Base-by-base conservation (phyloP, 2,113 vertebrate species). In the Todiramphus chloris region DNA sequence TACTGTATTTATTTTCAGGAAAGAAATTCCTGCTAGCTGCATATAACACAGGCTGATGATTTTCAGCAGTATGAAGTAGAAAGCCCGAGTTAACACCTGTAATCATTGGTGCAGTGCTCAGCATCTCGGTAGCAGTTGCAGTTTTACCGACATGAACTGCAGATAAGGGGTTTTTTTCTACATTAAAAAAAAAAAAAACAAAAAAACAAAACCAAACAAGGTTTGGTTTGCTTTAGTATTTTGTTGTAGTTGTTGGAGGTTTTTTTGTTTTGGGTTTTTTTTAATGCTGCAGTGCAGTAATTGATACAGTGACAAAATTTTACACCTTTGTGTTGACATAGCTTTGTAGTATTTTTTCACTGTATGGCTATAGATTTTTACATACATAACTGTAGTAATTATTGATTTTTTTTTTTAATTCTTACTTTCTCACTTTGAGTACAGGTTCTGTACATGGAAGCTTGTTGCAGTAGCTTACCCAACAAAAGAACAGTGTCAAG, bases 271-370 rank as follows among this genome's bases (percentile, higher is more conserved):
- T n/a, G 33, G 10, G 37, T 60, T 23, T 25, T 50, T 80, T 8
- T 66, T 67, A 73, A 17, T 83, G 68, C 92, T 95, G 79, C 83
- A 56, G 43, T 51, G 60, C 76, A 68, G 92, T 60, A 39, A 69
- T 63, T 19, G 51, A 23, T 69, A 30, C 31, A 33, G 48, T 67
- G 33, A 48, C 69, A 53, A 28, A 35, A 18, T 68, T 87, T 74
- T 92, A 39, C 68, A 78, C 30, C 30, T 80, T 88, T 70, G 51
- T 43, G 53, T 60, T 66, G 43, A 64, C 43, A 11, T 16, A 83
- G 64, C 33, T 68, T 48, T 81, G 46, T 86, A 92, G 39, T 86
- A 90, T 93, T 95, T 97, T 94, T 93, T 92, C 90, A 90, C 69
- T 83, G 12, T 83, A 35, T 55, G 56, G 62, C 69, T 89, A 11